Evolutionary conservation across 2,797 vertebrate genomes (phyloP).

Genomic region (Antennarius maculatus): DNA sequence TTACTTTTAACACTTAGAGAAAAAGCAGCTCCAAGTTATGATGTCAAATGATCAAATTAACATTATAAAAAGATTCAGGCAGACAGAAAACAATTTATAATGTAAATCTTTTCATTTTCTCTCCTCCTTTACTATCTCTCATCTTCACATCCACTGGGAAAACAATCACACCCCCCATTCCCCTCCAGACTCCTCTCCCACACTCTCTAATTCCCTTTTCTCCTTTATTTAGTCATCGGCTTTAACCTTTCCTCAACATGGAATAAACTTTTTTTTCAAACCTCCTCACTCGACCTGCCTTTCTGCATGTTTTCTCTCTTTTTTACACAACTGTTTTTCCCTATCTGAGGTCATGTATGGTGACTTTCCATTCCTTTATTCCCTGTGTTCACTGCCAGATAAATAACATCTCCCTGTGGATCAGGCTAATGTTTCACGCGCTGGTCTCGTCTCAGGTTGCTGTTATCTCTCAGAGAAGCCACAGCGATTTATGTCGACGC

Average conservation of each 20-base stretch:
- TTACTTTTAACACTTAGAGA: no score
- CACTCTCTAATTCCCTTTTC: neutral
- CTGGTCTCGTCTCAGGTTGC: slow-evolving; percentile 48
- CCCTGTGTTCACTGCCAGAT: slow-evolving; percentile 48
- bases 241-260: neutral
- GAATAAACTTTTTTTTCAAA: neutral
- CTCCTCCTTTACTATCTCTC: neutral
- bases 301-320: slow-evolving; percentile 5
- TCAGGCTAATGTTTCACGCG: slow-evolving; percentile 52
- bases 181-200: neutral
- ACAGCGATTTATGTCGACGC: slow-evolving; percentile 64
- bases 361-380: slow-evolving; percentile 30
- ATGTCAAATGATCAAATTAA: neutral
- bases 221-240: neutral
- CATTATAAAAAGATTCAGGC: neutral
- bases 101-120: neutral
- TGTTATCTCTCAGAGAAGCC: slow-evolving; percentile 51
- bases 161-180: neutral
- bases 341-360: slow-evolving; percentile 30
- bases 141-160: neutral
- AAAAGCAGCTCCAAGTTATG: neutral
- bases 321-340: neutral
- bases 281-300: neutral
- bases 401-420: slow-evolving; percentile 40
- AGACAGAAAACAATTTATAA: no score